Conservation (phyloP, 2,888 invertebrate genomes). For the Ornithoptera alexandrae region DNA sequence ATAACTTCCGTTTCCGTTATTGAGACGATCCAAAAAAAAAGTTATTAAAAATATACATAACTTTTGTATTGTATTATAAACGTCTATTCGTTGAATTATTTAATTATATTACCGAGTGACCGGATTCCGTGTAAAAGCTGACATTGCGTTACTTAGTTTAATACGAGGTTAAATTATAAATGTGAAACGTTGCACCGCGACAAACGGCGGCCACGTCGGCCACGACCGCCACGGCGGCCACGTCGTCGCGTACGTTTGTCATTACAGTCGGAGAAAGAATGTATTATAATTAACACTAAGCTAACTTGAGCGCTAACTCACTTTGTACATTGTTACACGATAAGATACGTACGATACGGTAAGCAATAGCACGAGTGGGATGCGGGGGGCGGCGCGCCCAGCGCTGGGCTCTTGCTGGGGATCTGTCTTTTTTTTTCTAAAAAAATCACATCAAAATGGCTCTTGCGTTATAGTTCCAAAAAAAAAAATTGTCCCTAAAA, state of each 20-base stretch:
- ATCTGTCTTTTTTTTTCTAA: slow-evolving; percentile 51
- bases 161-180: slow-evolving; percentile 7
- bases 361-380: slow-evolving; percentile 62
- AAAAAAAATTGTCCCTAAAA: slow-evolving; percentile 33
- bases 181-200: slow-evolving; percentile 28
- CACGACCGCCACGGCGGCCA: slow-evolving; percentile 3
- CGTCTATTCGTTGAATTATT: slow-evolving; percentile 9
- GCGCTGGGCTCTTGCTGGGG: background rate
- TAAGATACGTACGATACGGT: slow-evolving; percentile 60
- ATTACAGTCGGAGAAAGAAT: slow-evolving; percentile 46
- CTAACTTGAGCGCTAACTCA: slow-evolving; percentile 75
- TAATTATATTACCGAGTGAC: slow-evolving; percentile 1
- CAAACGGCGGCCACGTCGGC: slow-evolving; percentile 25
- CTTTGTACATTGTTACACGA: slow-evolving; percentile 77
- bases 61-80: slow-evolving; percentile 5
- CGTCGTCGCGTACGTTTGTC: slow-evolving; percentile 46
- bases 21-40: background rate
- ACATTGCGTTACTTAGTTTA: background rate
- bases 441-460: slow-evolving; percentile 9
- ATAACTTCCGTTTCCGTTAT: background rate
- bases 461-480: slow-evolving; percentile 3
- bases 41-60: background rate
- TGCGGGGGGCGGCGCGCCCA: slow-evolving; percentile 16
- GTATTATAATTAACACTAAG: slow-evolving; percentile 57
- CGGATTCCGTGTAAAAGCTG: background rate